Conservation (phyloP, 2,888 invertebrate genomes). For the Linyphia triangularis region DNA sequence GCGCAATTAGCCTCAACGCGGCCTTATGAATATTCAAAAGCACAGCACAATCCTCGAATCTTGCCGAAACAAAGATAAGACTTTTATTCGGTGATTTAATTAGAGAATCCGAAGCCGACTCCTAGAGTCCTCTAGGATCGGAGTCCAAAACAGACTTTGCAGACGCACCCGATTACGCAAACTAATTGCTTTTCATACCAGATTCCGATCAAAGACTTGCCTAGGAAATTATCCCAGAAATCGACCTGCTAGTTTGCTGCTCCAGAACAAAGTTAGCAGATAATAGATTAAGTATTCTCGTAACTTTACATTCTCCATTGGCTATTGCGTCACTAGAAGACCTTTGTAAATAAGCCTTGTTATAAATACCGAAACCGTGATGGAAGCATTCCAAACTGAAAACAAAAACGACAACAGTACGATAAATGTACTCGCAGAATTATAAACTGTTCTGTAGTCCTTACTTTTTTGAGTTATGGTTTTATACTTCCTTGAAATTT, state of each 20-base stretch:
- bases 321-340: no score
- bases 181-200: slow-evolving; percentile 60
- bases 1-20: neutral
- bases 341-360: neutral
- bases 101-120: slow-evolving; percentile 12
- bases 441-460: no score
- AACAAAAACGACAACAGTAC: no score
- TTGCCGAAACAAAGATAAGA: slow-evolving; percentile 24
- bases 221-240: slow-evolving; percentile 40
- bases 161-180: slow-evolving; percentile 52
- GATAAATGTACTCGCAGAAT: no score
- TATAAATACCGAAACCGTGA: neutral
- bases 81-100: slow-evolving; percentile 54
- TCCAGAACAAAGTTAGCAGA: no score
- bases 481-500: no score
- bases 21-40: slow-evolving; percentile 26
- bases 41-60: slow-evolving; percentile 9
- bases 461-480: no score
- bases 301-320: no score
- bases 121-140: neutral
- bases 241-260: slow-evolving; percentile 8
- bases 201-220: slow-evolving; percentile 48
- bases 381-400: no score
- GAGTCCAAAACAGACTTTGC: neutral
- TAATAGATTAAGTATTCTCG: no score